phyloP scores from a whole-genome alignment of 2,113 vertebrate genomes.

The Psilopogon haemacephalus region DNA sequence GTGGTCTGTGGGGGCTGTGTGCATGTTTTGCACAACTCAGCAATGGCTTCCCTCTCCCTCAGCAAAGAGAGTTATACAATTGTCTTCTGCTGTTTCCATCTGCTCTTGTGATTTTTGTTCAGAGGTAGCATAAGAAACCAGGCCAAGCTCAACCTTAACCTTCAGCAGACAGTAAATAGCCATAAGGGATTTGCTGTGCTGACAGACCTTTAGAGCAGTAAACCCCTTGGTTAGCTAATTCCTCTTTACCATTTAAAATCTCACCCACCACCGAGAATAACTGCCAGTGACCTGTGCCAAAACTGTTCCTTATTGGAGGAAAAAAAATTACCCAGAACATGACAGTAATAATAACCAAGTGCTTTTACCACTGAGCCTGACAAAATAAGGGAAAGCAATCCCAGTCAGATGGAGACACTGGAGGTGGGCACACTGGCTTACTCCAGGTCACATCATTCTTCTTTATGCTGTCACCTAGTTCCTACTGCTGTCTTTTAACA shows the following conservation, averaged over 20 bases:
- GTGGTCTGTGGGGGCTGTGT: not conserved
- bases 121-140: conserved; percentile 6
- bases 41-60: not conserved
- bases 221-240: conserved; percentile 34
- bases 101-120: conserved; percentile 20
- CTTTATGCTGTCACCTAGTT: not conserved
- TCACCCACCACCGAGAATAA: not conserved
- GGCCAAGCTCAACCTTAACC: not conserved
- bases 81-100: not conserved
- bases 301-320: conserved; percentile 22
- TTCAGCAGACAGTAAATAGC: not conserved
- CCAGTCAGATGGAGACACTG: not conserved
- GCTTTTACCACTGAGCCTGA: not conserved
- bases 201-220: conserved; percentile 26
- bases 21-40: not conserved
- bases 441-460: not conserved
- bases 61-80: not conserved
- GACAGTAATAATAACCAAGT: conserved; percentile 12
- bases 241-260: conserved; percentile 33
- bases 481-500: not conserved
- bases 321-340: not conserved
- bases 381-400: not conserved
- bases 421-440: not conserved
- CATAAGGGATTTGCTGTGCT: not conserved
- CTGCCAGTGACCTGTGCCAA: conserved; percentile 11